These are phyloP conservation scores for Acronicta aceris DNA, from an alignment of 2,888 invertebrate species.

Conservation along the genomic window DNA sequence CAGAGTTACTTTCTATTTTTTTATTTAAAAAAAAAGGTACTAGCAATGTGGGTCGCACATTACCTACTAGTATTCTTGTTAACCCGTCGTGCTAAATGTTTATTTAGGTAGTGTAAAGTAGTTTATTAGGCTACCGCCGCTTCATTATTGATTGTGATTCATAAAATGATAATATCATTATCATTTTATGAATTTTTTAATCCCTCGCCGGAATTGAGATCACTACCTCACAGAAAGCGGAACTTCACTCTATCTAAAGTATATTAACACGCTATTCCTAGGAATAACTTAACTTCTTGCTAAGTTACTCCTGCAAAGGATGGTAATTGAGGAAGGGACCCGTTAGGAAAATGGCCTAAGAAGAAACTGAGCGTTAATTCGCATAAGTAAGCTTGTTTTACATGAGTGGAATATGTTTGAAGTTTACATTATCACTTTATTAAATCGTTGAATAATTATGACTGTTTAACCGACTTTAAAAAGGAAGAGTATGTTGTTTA, in stretches of 20 bases:
- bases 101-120: too few relatives aligned
- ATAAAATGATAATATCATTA: too few relatives aligned
- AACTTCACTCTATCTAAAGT: slow-evolving; percentile 7
- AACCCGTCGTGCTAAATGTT: too few relatives aligned
- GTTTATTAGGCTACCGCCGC: too few relatives aligned
- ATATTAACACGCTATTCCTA: slow-evolving; percentile 20
- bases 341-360: slow-evolving; percentile 23
- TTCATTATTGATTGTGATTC: too few relatives aligned
- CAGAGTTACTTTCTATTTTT: too few relatives aligned
- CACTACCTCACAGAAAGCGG: slow-evolving; percentile 9
- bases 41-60: too few relatives aligned
- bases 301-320: slow-evolving; percentile 19
- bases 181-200: neutral
- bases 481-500: too few relatives aligned
- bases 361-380: slow-evolving; percentile 3
- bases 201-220: slow-evolving; percentile 23
- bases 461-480: too few relatives aligned
- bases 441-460: neutral
- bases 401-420: neutral
- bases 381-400: slow-evolving; percentile 11
- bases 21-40: too few relatives aligned
- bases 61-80: too few relatives aligned
- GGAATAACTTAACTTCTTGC: slow-evolving; percentile 24
- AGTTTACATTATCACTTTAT: neutral
- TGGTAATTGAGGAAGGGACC: slow-evolving; percentile 41